These are phyloP conservation scores for sheep (Ovis aries) DNA, from an alignment of 2,113 vertebrate genomes.

Conservation along the genomic window DNA sequence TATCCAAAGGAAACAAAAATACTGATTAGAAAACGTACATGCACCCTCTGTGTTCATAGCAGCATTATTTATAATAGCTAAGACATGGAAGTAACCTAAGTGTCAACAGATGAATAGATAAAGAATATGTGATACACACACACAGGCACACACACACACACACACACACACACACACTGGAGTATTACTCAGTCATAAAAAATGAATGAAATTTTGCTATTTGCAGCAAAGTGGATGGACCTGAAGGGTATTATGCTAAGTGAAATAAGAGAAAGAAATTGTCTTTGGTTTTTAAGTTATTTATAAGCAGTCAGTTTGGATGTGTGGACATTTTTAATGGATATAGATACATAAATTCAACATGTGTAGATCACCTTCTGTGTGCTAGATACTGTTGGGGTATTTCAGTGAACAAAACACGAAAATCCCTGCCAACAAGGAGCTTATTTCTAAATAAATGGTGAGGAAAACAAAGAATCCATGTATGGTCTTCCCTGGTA, in stretches of 20 bases:
- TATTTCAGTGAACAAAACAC: background rate
- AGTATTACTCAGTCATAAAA: background rate
- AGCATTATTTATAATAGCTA: background rate
- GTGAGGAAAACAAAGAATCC: background rate
- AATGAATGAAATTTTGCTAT: background rate
- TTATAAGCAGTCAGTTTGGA: background rate
- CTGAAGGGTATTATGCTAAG: background rate
- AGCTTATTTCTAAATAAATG: background rate
- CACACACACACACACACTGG: background rate
- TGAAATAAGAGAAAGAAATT: background rate
- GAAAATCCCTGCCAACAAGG: background rate
- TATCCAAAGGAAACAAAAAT: background rate
- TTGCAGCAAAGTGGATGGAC: background rate
- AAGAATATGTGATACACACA: background rate
- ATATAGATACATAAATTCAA: background rate
- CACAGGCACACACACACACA: background rate
- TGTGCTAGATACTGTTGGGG: background rate
- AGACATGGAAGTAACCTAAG: background rate
- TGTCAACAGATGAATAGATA: background rate
- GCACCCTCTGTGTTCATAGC: background rate
- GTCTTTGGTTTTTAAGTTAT: background rate
- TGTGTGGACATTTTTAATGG: background rate
- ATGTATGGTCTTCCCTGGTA: background rate
- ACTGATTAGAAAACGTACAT: background rate
- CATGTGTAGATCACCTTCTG: background rate